Evolutionary conservation across 2,797 vertebrate genomes (phyloP).

Genomic region (Allobates femoralis): DNA sequence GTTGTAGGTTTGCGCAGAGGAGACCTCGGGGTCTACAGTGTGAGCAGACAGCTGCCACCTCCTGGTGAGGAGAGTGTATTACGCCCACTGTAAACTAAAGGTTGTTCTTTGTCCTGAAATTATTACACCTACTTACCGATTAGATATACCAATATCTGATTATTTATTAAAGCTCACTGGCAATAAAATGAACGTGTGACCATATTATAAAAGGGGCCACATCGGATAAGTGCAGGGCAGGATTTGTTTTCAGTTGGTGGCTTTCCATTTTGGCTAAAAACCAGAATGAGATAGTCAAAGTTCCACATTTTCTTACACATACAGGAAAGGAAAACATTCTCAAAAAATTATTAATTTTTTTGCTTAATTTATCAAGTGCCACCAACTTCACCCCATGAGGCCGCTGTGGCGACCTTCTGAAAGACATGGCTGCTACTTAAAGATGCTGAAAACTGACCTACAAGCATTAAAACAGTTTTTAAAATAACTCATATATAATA

Average conservation of each 20-base stretch:
- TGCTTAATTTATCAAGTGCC: not conserved
- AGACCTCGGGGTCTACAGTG: not conserved
- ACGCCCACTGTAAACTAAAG: not conserved
- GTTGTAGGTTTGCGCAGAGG: not conserved
- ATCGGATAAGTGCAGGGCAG: not conserved
- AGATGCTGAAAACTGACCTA: not conserved
- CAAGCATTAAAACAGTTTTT: not conserved
- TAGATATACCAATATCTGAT: not conserved
- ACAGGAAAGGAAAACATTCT: not conserved
- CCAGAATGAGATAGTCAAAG: not conserved
- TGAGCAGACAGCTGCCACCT: not conserved
- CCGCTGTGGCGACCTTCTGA: not conserved
- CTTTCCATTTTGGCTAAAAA: no score
- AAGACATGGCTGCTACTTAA: not conserved
- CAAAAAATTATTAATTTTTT: not conserved
- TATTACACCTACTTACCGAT: not conserved
- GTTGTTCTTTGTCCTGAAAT: not conserved
- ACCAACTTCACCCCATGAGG: not conserved
- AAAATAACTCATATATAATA: not conserved
- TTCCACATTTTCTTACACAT: not conserved
- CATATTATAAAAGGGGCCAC: not conserved
- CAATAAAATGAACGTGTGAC: not conserved
- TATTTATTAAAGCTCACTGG: not conserved
- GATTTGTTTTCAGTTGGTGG: not conserved
- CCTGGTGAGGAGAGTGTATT: not conserved